Conservation (phyloP, 2,797 vertebrate species). For the Propithecus deckenii region DNA sequence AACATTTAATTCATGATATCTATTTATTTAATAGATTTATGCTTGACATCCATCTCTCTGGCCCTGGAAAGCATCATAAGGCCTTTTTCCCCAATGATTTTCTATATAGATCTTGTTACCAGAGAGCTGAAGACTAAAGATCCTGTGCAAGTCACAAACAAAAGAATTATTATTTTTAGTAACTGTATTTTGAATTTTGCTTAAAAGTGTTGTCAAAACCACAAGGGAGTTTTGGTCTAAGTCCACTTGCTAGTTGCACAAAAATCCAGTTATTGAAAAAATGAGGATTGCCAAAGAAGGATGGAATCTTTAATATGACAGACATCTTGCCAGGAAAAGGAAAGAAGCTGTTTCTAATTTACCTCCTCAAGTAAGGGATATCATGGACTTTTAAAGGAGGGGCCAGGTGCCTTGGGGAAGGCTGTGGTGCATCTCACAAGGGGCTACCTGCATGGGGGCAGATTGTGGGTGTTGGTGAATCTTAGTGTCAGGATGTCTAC, state of each 20-base stretch:
- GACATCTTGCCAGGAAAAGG: background rate
- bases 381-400: background rate
- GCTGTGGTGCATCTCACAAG: background rate
- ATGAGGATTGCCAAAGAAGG: background rate
- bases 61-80: background rate
- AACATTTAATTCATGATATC: background rate
- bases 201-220: background rate
- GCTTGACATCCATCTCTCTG: background rate
- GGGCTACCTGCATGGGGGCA: background rate
- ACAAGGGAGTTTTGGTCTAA: background rate
- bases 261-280: background rate
- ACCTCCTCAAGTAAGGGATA: background rate
- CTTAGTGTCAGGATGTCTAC: background rate
- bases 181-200: background rate
- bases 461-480: background rate
- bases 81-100: background rate
- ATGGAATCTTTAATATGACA: background rate
- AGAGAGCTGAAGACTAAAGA: background rate
- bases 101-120: background rate
- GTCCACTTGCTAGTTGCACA: background rate
- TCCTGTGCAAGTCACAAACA: background rate
- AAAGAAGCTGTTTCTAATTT: background rate
- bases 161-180: background rate
- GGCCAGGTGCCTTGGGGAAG: background rate
- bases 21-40: slow-evolving; percentile 43